Evolutionary conservation across 2,113 vertebrate species (phyloP).

Genomic region (Oceanodroma tethys): DNA sequence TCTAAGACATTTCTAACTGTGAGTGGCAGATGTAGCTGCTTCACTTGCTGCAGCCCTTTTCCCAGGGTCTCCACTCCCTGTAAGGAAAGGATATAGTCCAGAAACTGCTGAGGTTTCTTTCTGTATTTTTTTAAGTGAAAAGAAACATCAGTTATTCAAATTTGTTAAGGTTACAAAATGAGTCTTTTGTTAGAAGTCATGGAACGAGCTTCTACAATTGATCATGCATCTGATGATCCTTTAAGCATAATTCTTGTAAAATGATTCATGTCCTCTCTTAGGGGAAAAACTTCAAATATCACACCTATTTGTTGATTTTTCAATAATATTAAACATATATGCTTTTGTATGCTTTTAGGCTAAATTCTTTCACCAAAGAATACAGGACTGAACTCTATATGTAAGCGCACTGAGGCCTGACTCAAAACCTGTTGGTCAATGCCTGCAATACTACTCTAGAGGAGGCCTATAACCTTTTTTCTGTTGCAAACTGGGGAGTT

Average conservation of each 20-base stretch:
- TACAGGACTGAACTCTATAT: background rate
- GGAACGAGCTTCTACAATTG: background rate
- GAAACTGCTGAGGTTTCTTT: background rate
- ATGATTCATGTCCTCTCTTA: background rate
- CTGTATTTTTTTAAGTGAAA: background rate
- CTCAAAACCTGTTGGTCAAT: background rate
- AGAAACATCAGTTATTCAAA: background rate
- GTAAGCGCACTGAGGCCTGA: background rate
- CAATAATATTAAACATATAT: background rate
- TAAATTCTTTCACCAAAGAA: background rate
- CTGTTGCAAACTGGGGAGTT: background rate
- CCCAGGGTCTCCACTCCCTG: background rate
- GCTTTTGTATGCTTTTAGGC: background rate
- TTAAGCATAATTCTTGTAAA: background rate
- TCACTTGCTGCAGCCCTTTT: background rate
- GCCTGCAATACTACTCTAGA: background rate
- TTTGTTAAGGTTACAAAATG: background rate
- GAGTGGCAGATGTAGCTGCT: background rate
- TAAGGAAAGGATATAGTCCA: background rate
- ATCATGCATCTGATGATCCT: background rate
- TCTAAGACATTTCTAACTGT: background rate
- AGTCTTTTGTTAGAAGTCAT: background rate
- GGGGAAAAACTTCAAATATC: background rate
- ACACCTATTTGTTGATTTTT: background rate
- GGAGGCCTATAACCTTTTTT: background rate